These are phyloP conservation scores for Leptinotarsa undecemlineata DNA, from an alignment of 1,140 invertebrate genomes.

Conservation along the genomic window DNA sequence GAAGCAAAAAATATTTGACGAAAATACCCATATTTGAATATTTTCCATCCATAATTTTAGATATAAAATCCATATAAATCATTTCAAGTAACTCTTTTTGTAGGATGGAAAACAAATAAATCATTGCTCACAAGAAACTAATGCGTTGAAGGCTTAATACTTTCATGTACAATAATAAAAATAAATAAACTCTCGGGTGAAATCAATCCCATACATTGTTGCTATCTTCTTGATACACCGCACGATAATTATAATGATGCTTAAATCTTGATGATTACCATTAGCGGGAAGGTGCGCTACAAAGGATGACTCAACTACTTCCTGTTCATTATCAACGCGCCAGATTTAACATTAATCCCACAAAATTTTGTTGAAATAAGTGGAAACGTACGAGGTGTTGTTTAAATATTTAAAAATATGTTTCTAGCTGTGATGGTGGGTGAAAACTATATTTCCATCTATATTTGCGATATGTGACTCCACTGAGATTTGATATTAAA, in stretches of 20 bases:
- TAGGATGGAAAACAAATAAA: constrained; percentile 2
- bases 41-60: too few relatives aligned
- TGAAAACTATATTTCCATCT: too few relatives aligned
- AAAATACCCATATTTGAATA: too few relatives aligned
- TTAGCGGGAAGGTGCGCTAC: background rate
- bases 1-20: too few relatives aligned
- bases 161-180: background rate
- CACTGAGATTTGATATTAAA: too few relatives aligned
- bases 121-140: background rate
- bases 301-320: background rate
- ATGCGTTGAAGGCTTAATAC: background rate
- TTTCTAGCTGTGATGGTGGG: too few relatives aligned
- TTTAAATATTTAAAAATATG: too few relatives aligned
- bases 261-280: background rate
- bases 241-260: constrained; percentile 1
- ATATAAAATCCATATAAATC: background rate
- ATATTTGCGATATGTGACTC: too few relatives aligned
- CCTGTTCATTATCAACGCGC: background rate
- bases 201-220: background rate
- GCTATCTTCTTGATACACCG: background rate
- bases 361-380: background rate
- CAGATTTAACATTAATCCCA: background rate
- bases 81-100: background rate
- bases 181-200: background rate
- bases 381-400: too few relatives aligned